Conservation (phyloP, 2,113 vertebrate genomes). For the Machaerirhynchus nigripectus region DNA sequence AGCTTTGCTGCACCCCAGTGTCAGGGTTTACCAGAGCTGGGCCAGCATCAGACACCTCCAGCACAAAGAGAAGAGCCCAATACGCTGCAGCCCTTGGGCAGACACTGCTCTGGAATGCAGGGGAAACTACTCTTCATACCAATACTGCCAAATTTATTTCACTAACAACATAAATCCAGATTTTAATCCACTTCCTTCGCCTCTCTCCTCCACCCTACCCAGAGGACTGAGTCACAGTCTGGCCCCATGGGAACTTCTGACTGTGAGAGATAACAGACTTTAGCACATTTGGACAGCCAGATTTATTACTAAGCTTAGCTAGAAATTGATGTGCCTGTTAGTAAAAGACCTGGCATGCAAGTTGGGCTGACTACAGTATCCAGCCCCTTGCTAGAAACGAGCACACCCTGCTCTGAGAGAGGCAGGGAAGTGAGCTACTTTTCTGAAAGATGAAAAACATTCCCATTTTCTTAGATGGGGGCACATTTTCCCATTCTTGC, state of each 20-base stretch:
- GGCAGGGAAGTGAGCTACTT: background rate
- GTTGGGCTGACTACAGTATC: background rate
- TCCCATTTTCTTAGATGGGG: background rate
- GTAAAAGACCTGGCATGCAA: conserved; percentile 18
- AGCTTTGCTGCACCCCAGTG: background rate
- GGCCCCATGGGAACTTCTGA: conserved; percentile 32
- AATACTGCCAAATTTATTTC: conserved; percentile 15
- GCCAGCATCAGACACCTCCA: background rate
- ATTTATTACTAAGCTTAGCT: conserved; percentile 16
- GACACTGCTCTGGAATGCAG: background rate
- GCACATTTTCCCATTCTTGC: background rate
- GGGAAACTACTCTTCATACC: background rate
- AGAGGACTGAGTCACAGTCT: conserved; percentile 40
- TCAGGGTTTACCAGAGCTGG: background rate
- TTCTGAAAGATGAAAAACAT: background rate
- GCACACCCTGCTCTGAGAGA: background rate
- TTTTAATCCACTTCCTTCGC: conserved; percentile 53
- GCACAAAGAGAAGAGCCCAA: background rate
- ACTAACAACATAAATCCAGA: conserved; percentile 26
- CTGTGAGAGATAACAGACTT: conserved; percentile 39
- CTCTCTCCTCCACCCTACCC: conserved; percentile 41
- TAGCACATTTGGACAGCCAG: background rate
- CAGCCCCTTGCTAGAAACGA: background rate
- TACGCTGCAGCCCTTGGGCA: background rate
- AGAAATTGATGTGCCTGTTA: background rate